phyloP scores from a whole-genome alignment of 2,888 invertebrate species.

The Mactromeris polynyma region DNA sequence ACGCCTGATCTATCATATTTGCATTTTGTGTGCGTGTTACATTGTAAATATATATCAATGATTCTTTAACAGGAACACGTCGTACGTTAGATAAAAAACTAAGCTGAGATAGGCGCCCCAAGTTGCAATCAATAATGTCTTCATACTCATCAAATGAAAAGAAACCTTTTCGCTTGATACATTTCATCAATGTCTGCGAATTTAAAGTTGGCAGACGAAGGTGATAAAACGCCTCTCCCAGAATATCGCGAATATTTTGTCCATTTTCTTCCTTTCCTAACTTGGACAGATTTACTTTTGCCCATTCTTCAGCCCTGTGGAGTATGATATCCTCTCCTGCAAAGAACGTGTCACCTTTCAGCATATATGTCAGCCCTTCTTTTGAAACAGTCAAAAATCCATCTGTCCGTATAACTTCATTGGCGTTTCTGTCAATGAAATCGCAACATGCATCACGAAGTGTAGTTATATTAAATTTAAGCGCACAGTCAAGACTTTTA shows the following conservation, averaged over 20 bases:
- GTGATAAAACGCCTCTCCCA: too few relatives aligned
- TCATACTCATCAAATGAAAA: slow-evolving; percentile 28
- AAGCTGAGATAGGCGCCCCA: not conserved
- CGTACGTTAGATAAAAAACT: not conserved
- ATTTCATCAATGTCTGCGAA: not conserved
- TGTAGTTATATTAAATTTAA: too few relatives aligned
- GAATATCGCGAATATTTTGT: not conserved
- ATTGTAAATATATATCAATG: not conserved
- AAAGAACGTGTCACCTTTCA: too few relatives aligned
- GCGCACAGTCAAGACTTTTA: too few relatives aligned
- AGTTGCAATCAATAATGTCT: not conserved
- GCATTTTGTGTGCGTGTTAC: not conserved
- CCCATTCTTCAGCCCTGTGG: too few relatives aligned
- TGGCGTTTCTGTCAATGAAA: too few relatives aligned
- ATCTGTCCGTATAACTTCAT: too few relatives aligned
- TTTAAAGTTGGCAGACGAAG: too few relatives aligned
- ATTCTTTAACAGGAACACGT: not conserved
- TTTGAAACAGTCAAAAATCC: too few relatives aligned
- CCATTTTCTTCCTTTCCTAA: not conserved
- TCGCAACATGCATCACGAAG: too few relatives aligned
- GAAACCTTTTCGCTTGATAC: slow-evolving; percentile 22
- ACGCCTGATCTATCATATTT: not conserved
- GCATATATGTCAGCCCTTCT: slow-evolving; percentile 20
- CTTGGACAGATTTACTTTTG: not conserved
- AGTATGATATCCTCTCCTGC: too few relatives aligned